Evolutionary conservation across 92 coral and sea anemone genomes (phyloP).

Genomic region (Phymanthus crucifer): DNA sequence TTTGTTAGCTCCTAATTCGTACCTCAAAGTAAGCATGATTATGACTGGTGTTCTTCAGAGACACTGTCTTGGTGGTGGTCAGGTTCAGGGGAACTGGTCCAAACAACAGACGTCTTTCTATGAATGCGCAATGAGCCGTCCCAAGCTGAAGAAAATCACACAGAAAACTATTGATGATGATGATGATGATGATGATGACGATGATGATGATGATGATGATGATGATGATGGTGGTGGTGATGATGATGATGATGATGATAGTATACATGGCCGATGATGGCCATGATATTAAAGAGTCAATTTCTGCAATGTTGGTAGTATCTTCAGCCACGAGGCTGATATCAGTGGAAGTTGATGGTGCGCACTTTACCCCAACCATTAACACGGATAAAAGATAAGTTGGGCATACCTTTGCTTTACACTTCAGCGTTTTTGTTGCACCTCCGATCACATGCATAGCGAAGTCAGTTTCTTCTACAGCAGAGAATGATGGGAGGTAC

Average conservation of each 20-base stretch:
- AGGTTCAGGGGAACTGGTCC: slow-evolving; percentile 92
- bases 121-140: slow-evolving; percentile 83
- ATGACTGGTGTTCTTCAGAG: slow-evolving; percentile 76
- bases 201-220: not conserved
- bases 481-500: slow-evolving; percentile 87
- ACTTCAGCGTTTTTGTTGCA: slow-evolving; percentile 62
- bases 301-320: no score
- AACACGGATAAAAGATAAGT: no score
- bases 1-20: no score
- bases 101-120: slow-evolving; percentile 92
- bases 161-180: not conserved
- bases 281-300: not conserved
- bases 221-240: not conserved
- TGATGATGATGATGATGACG: not conserved
- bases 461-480: slow-evolving; percentile 73
- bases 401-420: slow-evolving; percentile 71
- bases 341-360: no score
- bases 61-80: slow-evolving; percentile 76
- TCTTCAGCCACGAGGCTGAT: no score
- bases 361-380: no score
- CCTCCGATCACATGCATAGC: slow-evolving; percentile 87
- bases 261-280: not conserved
- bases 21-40: slow-evolving; percentile 81
- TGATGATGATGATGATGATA: not conserved
- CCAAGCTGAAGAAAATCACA: slow-evolving; percentile 62